These are phyloP conservation scores for Toxotes lorentzi DNA, from an alignment of 2,797 vertebrate species.

Conservation along the genomic window DNA sequence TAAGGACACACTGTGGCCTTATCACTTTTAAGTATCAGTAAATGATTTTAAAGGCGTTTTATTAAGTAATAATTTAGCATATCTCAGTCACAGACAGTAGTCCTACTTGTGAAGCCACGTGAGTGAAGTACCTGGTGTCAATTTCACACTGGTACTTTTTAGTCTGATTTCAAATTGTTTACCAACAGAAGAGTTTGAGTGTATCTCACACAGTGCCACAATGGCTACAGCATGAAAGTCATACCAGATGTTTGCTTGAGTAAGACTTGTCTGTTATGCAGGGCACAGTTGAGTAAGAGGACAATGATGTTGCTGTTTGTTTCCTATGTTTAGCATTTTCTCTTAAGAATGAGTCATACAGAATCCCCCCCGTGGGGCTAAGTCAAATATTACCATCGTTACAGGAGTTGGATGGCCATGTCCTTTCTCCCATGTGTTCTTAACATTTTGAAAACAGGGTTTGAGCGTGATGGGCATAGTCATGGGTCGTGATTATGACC, in stretches of 20 bases:
- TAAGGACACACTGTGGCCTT: background rate
- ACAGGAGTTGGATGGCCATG: conserved; percentile 12
- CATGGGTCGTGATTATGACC: background rate
- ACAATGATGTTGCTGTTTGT: conserved; percentile 16
- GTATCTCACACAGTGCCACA: background rate
- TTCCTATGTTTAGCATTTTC: conserved; percentile 25
- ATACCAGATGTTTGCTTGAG: background rate
- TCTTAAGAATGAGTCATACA: conserved; percentile 38
- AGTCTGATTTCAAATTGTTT: conserved; percentile 26
- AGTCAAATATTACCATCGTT: conserved; percentile 42
- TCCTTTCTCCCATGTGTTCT: conserved; percentile 24
- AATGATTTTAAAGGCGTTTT: background rate
- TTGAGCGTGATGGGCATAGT: background rate
- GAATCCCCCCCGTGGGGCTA: background rate
- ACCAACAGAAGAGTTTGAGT: conserved; percentile 1
- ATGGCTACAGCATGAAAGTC: conserved; percentile 23
- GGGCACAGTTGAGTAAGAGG: conserved; percentile 21
- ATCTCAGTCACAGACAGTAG: background rate
- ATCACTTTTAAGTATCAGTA: background rate
- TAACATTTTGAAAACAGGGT: conserved; percentile 9
- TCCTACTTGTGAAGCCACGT: background rate
- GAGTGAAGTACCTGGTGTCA: background rate
- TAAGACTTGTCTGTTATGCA: conserved; percentile 5
- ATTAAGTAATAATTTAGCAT: background rate
- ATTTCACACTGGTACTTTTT: background rate